Conservation (phyloP, 2,113 vertebrate genomes). For the Crotophaga sulcirostris region DNA sequence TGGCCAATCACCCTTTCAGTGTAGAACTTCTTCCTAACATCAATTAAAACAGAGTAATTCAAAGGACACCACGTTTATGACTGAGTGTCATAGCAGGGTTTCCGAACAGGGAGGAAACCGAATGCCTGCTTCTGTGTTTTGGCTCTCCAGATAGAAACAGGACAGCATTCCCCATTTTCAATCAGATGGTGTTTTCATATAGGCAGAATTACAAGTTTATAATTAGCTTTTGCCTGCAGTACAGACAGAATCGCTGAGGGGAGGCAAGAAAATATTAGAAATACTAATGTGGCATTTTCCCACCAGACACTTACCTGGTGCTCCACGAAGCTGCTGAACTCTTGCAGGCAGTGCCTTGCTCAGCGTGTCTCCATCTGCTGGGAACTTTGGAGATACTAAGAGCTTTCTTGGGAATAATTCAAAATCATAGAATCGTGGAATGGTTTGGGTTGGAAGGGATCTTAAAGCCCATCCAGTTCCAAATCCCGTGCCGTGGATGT, state of each 20-base stretch:
- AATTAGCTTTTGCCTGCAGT: background rate
- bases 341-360: background rate
- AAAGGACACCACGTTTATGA: background rate
- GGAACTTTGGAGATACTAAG: background rate
- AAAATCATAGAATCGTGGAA: too few relatives aligned
- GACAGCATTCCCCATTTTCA: background rate
- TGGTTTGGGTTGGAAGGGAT: too few relatives aligned
- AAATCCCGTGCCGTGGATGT: too few relatives aligned
- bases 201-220: background rate
- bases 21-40: too few relatives aligned
- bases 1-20: too few relatives aligned
- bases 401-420: background rate
- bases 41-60: background rate
- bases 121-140: background rate
- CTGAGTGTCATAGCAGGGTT: background rate
- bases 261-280: background rate
- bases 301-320: background rate
- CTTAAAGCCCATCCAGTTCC: too few relatives aligned
- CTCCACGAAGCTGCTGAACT: background rate
- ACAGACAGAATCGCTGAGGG: background rate
- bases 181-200: background rate
- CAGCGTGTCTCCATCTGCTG: rapidly evolving
- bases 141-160: background rate
- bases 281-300: background rate
- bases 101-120: background rate